phyloP scores from a whole-genome alignment of 2,113 vertebrate genomes.

The Cichladusa arquata region DNA sequence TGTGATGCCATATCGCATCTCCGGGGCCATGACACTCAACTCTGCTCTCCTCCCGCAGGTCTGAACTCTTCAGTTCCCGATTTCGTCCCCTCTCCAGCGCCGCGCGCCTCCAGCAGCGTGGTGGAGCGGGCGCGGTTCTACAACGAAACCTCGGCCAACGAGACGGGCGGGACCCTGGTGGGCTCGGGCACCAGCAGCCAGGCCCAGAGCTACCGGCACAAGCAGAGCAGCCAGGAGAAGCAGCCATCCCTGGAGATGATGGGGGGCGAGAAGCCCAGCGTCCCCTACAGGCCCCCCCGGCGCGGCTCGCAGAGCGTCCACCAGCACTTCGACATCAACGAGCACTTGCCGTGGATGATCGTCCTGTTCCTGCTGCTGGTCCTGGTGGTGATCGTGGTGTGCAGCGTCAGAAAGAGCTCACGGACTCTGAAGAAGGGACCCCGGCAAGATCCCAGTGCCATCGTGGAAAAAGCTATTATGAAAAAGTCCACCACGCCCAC shows the following conservation, averaged over 20 bases:
- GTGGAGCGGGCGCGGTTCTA: slow-evolving; percentile 25
- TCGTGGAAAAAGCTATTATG: slow-evolving; percentile 90
- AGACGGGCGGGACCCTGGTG: neutral
- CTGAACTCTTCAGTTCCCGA: slow-evolving; percentile 69
- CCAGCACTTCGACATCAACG: slow-evolving; percentile 94
- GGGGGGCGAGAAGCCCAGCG: slow-evolving; percentile 61
- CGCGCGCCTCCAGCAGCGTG: slow-evolving; percentile 25
- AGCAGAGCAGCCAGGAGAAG: slow-evolving; percentile 65
- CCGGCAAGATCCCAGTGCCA: slow-evolving; percentile 91
- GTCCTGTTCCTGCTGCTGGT: slow-evolving; percentile 92
- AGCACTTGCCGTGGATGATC: slow-evolving; percentile 98
- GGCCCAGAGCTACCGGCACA: slow-evolving; percentile 69
- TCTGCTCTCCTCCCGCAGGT: slow-evolving; percentile 63
- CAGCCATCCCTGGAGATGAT: slow-evolving; percentile 72
- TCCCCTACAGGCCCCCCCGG: slow-evolving; percentile 78
- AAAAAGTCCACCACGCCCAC: slow-evolving; percentile 81
- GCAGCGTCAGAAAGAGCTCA: slow-evolving; percentile 92
- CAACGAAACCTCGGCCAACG: slow-evolving; percentile 56
- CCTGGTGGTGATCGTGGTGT: slow-evolving; percentile 92
- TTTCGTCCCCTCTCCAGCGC: slow-evolving; percentile 66
- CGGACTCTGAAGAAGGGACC: slow-evolving; percentile 92
- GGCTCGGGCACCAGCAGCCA: slow-evolving; percentile 32
- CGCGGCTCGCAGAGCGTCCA: slow-evolving; percentile 81
- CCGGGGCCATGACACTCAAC: neutral
- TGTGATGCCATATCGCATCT: neutral